Evolutionary conservation across 2,888 invertebrate species (phyloP).

Genomic region (Nomada goodeniana): DNA sequence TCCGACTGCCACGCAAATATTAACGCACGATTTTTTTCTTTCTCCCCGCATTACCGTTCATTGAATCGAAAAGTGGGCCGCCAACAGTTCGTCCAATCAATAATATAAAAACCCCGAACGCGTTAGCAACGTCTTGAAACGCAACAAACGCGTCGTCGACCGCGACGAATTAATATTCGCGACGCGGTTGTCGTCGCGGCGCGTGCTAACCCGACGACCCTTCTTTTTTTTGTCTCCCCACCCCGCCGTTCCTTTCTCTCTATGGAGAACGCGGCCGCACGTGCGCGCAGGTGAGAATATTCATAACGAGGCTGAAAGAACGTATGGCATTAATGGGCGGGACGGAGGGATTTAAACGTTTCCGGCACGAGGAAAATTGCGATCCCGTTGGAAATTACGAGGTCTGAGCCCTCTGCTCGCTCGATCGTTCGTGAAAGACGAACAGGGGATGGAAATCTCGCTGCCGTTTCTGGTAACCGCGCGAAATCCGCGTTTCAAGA

Average conservation of each 20-base stretch:
- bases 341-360: constrained; percentile 72
- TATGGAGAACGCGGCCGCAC: constrained; percentile 29
- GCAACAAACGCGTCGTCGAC: background rate
- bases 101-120: no score
- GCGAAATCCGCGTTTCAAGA: background rate
- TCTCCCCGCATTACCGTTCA: no score
- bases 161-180: constrained; percentile 48
- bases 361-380: constrained; percentile 64
- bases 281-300: constrained; percentile 65
- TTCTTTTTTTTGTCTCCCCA: background rate
- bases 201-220: background rate
- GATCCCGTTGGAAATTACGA: constrained; percentile 50
- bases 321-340: constrained; percentile 51
- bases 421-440: constrained; percentile 33
- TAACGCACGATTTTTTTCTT: no score
- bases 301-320: constrained; percentile 61
- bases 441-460: background rate
- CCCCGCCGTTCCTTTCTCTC: background rate
- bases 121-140: no score
- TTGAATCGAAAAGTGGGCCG: no score
- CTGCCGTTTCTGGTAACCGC: background rate
- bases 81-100: no score
- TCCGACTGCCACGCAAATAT: no score
- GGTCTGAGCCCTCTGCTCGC: constrained; percentile 12
- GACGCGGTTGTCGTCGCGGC: background rate